Conservation (phyloP, 2,888 invertebrate species). For the Anorthoa munda region DNA sequence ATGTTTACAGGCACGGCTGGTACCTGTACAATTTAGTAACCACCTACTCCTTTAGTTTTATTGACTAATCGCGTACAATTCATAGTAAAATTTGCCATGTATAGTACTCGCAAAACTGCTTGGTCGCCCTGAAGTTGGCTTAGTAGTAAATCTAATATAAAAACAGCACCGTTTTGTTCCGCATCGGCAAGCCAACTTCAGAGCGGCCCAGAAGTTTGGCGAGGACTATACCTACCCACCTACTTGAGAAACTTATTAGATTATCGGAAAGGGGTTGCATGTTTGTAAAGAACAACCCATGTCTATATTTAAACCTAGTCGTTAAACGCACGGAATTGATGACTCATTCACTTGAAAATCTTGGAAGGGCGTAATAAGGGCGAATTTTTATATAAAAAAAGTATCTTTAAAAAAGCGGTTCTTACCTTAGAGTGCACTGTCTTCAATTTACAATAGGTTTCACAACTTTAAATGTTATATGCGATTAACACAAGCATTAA, state of each 20-base stretch:
- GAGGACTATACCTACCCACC: too few species aligned
- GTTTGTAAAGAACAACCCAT: background rate
- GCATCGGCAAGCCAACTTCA: too few species aligned
- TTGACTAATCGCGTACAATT: background rate
- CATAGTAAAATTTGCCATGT: background rate
- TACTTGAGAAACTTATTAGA: too few species aligned
- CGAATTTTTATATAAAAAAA: slow-evolving; percentile 7
- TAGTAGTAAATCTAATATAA: too few species aligned
- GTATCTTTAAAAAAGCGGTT: background rate
- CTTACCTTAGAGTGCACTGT: slow-evolving; percentile 29
- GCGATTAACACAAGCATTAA: background rate
- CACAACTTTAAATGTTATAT: background rate
- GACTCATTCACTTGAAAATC: slow-evolving; percentile 8
- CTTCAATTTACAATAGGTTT: background rate
- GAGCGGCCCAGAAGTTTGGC: too few species aligned
- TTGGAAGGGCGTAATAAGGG: background rate
- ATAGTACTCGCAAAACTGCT: background rate
- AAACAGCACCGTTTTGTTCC: too few species aligned
- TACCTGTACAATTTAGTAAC: background rate
- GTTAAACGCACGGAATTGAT: background rate
- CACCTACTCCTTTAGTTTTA: background rate
- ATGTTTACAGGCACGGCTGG: background rate
- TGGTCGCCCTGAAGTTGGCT: too few species aligned
- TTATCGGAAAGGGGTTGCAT: background rate
- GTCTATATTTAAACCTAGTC: slow-evolving; percentile 19